A percentile compares a stretch with the other conserved stretches of the same genome.
Evolutionary conservation across 2,797 vertebrate genomes (phyloP).

Genomic region (Sciaenops ocellatus): DNA sequence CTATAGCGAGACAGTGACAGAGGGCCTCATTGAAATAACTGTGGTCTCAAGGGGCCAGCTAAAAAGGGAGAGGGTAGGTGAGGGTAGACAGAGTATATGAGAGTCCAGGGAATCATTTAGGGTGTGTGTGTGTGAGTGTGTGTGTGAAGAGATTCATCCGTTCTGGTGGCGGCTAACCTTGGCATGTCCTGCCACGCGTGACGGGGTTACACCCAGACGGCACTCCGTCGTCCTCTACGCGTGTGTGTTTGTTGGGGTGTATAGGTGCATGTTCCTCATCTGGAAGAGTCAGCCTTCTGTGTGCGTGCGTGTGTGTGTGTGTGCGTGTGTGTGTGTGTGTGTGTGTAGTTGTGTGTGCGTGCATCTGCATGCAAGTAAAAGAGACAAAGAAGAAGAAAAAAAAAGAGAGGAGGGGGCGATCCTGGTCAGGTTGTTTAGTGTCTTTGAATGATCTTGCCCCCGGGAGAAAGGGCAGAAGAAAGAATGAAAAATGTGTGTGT

Average conservation of each 20-base stretch:
- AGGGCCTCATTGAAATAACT: constrained; percentile 83
- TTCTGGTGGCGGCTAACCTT: constrained; percentile 99
- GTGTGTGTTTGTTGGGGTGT: constrained; percentile 63
- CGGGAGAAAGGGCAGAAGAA: constrained; percentile 75
- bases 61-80: constrained; percentile 76
- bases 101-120: constrained; percentile 80
- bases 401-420: background rate
- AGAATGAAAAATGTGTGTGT: constrained; percentile 58
- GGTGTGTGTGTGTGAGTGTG: constrained; percentile 37
- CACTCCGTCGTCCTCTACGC: constrained; percentile 84
- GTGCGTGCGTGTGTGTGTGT: constrained; percentile 28
- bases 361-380: constrained; percentile 53
- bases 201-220: constrained; percentile 98
- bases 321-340: constrained; percentile 27
- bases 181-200: constrained; percentile 98
- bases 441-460: constrained; percentile 84
- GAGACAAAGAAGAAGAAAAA: constrained; percentile 66
- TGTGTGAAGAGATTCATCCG: constrained; percentile 79
- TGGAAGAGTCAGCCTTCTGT: constrained; percentile 49
- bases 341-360: constrained; percentile 67
- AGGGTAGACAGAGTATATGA: constrained; percentile 74
- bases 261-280: constrained; percentile 76
- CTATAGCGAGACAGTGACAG: constrained; percentile 77
- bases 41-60: constrained; percentile 71
- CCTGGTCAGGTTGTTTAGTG: constrained; percentile 81